Evolutionary conservation across 2,888 invertebrate species (phyloP), one percentile per base, ranked within the genome.

Genomic region (Ormyrus rosae): DNA sequence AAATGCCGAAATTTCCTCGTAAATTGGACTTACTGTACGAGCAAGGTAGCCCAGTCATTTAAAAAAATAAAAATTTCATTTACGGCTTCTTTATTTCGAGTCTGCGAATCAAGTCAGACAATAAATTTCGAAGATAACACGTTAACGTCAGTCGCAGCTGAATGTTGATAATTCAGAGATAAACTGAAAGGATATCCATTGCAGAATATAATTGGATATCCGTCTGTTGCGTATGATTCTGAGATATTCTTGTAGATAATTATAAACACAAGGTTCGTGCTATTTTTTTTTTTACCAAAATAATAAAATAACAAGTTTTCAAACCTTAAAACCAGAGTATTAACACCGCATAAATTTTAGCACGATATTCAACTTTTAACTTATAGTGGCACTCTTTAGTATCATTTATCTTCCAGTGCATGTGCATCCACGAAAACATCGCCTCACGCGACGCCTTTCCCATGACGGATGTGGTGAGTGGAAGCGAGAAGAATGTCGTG

Each of bases 391-490:
- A 34, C 34, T 34, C 34, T 56, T 45, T 13, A 55, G 53, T 55
- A 58, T 53, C 53, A 72, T 58, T 68, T 69, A 55, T 63, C 63
- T 10, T 56, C 19, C 34, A 56, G 34, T 34, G 34, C 2, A 34
- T 34, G 19, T 34, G 19, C 50, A 46, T 10, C 53, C 51, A 11
- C 13, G 11, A 34, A 61, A 9, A 72, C 8, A 65, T 64, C 48
- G 19, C 19, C 10, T 56, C 9, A 3, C 13, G 55, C 61, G 53
- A 81, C 58, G 78, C 77, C 71, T 80, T 76, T 73, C 81, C 72
- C 82, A 86, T 86, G 86, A 87, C 84, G 81, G 83, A 87, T 86
- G 84, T 50, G 70, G 67, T 58, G 72, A 73, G 55, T 5, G 46
- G 81, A 64, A 45, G 56, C 50, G 46, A 63, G 63, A 56, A 82